phyloP scores from a whole-genome alignment of 1,140 invertebrate species.

The Rhopalosiphum maidis region DNA sequence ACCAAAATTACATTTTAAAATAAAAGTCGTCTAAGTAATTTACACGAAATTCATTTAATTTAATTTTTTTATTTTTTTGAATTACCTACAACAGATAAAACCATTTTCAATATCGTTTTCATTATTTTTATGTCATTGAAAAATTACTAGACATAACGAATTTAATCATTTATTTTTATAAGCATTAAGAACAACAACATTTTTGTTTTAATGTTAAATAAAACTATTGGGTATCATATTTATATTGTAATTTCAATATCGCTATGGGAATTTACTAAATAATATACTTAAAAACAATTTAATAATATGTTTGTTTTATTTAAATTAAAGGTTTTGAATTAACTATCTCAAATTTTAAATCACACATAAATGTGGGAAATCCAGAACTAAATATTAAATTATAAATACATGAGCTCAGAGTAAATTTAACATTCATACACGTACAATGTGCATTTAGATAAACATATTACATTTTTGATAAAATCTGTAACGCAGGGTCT shows the following conservation, averaged over 20 bases:
- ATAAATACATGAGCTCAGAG: neutral
- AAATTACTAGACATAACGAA: neutral
- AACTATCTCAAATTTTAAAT: neutral
- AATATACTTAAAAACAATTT: neutral
- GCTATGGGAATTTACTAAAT: neutral
- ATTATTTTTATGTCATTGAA: neutral
- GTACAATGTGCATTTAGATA: neutral
- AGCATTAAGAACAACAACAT: too few relatives aligned
- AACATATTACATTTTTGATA: neutral
- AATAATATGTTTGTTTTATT: neutral
- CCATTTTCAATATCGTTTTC: neutral
- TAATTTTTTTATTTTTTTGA: too few relatives aligned
- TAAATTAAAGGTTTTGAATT: neutral
- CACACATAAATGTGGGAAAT: neutral
- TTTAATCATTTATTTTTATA: neutral
- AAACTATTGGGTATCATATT: neutral
- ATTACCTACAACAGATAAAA: neutral
- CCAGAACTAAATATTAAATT: neutral
- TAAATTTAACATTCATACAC: neutral
- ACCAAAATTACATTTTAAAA: too few relatives aligned
- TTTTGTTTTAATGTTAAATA: neutral
- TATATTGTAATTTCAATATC: neutral
- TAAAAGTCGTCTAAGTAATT: too few relatives aligned
- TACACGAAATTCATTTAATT: too few relatives aligned
- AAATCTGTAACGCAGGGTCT: neutral